Percentiles rank a stretch among this genome's conserved stretches.
Evolutionary conservation across 1,140 invertebrate genomes (phyloP).

Genomic region (Mya arenaria): DNA sequence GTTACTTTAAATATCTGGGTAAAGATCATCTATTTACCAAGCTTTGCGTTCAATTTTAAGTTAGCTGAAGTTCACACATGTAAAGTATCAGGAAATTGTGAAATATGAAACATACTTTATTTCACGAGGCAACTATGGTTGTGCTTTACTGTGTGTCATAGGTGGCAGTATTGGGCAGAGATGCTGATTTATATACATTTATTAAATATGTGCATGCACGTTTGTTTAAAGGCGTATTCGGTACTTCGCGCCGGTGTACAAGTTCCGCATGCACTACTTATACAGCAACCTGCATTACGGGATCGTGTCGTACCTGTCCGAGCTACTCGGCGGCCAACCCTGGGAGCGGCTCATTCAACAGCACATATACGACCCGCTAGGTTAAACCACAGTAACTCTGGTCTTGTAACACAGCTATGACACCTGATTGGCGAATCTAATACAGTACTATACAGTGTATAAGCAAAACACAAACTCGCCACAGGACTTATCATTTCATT

Average conservation of each 20-base stretch:
- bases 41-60: too few species aligned
- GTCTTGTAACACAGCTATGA: too few species aligned
- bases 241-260: slow-evolving; percentile 40
- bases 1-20: too few species aligned
- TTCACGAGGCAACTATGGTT: neutral
- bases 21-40: too few species aligned
- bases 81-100: too few species aligned
- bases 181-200: too few species aligned
- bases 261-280: slow-evolving; percentile 49
- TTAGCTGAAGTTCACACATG: too few species aligned
- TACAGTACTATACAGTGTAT: too few species aligned
- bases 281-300: slow-evolving; percentile 59
- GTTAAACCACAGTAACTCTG: neutral
- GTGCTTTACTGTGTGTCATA: neutral
- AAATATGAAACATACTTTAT: neutral
- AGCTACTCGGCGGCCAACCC: slow-evolving; percentile 43
- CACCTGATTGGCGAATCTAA: too few species aligned
- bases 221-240: slow-evolving; percentile 44
- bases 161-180: neutral
- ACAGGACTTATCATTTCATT: too few species aligned
- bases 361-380: slow-evolving; percentile 46
- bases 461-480: too few species aligned
- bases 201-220: too few species aligned
- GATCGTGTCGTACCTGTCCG: slow-evolving; percentile 36
- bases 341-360: slow-evolving; percentile 51